Conservation (phyloP, 2,113 vertebrate genomes). For the Dromaius novaehollandiae region DNA sequence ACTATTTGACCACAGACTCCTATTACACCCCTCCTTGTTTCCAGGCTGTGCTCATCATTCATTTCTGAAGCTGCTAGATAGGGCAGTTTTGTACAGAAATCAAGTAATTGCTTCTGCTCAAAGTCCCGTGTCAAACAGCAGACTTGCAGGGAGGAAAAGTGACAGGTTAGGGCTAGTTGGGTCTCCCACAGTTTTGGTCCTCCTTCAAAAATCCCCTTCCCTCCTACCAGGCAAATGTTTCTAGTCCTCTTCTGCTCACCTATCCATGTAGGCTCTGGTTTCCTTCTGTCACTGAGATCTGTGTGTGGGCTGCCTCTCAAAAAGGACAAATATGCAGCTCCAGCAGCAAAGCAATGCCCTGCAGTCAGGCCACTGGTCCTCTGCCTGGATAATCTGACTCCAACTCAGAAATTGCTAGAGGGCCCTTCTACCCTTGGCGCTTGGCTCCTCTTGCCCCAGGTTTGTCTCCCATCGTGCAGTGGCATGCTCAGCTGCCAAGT, state of each 20-base stretch:
- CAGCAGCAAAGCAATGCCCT: not conserved
- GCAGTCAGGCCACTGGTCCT: not conserved
- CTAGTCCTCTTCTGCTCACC: not conserved
- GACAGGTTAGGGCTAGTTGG: not conserved
- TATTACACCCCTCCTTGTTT: not conserved
- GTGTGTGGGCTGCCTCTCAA: not conserved
- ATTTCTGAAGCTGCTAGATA: not conserved
- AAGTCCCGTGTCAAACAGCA: not conserved
- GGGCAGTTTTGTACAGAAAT: not conserved
- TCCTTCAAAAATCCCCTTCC: not conserved
- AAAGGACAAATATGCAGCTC: not conserved
- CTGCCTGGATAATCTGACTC: not conserved
- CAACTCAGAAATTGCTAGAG: not conserved
- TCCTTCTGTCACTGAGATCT: not conserved
- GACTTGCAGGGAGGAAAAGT: not conserved
- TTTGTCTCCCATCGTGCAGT: constrained; percentile 29
- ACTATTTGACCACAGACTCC: not conserved
- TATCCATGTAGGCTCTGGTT: not conserved
- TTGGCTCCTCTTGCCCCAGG: constrained; percentile 21
- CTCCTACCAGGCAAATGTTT: not conserved
- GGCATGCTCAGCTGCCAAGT: constrained; percentile 10
- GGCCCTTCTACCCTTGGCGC: not conserved
- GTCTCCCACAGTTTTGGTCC: not conserved
- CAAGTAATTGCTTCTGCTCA: not conserved
- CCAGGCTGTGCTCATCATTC: not conserved